Base-by-base conservation (phyloP, 1,140 invertebrate genomes). In the Calosoma granatense region DNA sequence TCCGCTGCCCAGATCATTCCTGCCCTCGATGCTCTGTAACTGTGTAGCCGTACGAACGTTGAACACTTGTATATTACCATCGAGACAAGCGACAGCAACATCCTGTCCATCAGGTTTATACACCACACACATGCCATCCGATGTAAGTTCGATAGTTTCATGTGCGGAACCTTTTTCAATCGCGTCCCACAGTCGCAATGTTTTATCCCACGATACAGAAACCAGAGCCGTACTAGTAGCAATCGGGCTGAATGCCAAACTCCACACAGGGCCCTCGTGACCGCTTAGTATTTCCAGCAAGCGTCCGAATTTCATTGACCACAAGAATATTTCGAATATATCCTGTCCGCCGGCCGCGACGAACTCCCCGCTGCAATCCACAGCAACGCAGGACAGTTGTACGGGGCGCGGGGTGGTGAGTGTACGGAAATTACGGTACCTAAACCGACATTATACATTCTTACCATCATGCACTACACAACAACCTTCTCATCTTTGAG, bases 341-440 rank as follows among this genome's bases (percentile, higher is more conserved):
- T 97, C 94, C 68, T 91, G 87, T 0, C 90, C 91, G 0, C 93
- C 95, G 4, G 95, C 94, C 22, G 89, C 92, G 20, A 98, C 83
- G 62, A 98, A 82, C 67, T 98, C 94, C 22, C 92, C 87, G 64
- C 86, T 90, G 3, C 80, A 76, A 71, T 98, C 95, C 6, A 98
- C 70, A 1, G 93, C 84, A 1, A 97, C 77, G 69, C 90, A 94
- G n/a, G 85, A 83, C 72, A 99, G 97, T 74, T 98, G 95, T 0
- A 89, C 89, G 0, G 92, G 87, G 60, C 82, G 78, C 0, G 93
- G 91, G 0, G 92, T 90, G 0, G 94, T 93, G 54, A 97, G 86
- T 0, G 96, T 98, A 60, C 92, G 83, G 74, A 98, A 98, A 73
- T 98, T 98, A 55, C 95, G 87, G 74, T 98, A 98, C 59, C 89